These are phyloP conservation scores for Rhagonycha fulva DNA, from an alignment of 2,888 invertebrate genomes.

Conservation along the genomic window DNA sequence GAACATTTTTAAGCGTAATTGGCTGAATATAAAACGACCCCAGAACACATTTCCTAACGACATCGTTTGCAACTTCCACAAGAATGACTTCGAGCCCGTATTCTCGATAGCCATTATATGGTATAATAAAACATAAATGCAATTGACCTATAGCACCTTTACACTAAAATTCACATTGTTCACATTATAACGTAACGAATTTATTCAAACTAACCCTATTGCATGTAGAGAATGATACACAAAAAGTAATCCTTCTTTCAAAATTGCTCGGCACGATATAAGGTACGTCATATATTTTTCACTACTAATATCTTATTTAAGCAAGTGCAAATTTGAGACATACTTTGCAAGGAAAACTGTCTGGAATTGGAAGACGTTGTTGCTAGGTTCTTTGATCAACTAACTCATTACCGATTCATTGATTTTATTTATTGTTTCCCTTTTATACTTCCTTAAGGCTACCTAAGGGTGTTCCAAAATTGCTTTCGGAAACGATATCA, in stretches of 20 bases:
- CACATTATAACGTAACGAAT: background rate
- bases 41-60: constrained; percentile 43
- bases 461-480: background rate
- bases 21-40: constrained; percentile 39
- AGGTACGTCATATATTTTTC: no score
- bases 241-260: background rate
- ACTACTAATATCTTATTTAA: no score
- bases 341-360: background rate
- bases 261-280: background rate
- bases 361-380: background rate
- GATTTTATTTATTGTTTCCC: background rate
- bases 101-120: constrained; percentile 16
- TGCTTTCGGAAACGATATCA: background rate
- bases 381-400: background rate
- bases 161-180: background rate
- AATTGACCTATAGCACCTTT: background rate
- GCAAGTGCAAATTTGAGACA: no score
- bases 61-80: constrained; percentile 44
- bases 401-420: background rate
- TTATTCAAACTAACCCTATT: background rate
- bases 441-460: background rate
- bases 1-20: constrained; percentile 43
- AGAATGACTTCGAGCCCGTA: constrained; percentile 28
- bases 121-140: constrained; percentile 16
- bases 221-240: background rate